Conservation (phyloP, 2,113 vertebrate species). For the Microtus oregoni region DNA sequence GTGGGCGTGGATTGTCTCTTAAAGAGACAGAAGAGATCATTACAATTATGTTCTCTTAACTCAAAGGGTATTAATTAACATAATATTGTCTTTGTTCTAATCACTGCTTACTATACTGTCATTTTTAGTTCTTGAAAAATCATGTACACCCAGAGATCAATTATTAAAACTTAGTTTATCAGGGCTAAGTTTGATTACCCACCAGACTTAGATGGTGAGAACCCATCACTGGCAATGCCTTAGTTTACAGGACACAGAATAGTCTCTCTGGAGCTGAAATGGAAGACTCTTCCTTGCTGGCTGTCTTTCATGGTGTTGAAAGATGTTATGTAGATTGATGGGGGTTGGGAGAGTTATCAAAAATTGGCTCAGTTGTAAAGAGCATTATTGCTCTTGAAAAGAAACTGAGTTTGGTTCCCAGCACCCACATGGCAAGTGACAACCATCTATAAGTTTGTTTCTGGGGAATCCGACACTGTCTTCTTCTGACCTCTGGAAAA, state of each 20-base stretch:
- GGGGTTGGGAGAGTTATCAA: background rate
- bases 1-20: too few relatives aligned
- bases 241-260: background rate
- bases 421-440: background rate
- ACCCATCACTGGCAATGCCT: too few relatives aligned
- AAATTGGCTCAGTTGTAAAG: background rate
- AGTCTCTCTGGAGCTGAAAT: background rate
- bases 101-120: background rate
- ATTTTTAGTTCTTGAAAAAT: conserved; percentile 18
- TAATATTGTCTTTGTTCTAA: conserved; percentile 26
- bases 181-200: background rate
- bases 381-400: background rate
- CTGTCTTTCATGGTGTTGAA: background rate
- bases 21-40: too few relatives aligned
- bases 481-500: background rate
- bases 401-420: background rate
- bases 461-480: background rate
- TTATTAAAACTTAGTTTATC: background rate
- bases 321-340: background rate
- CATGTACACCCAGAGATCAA: background rate
- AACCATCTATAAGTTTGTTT: background rate
- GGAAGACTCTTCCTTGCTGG: background rate
- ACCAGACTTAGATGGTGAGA: background rate
- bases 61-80: background rate
- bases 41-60: background rate